Conservation (phyloP, 2,113 vertebrate species). For the Archocentrus centrarchus region DNA sequence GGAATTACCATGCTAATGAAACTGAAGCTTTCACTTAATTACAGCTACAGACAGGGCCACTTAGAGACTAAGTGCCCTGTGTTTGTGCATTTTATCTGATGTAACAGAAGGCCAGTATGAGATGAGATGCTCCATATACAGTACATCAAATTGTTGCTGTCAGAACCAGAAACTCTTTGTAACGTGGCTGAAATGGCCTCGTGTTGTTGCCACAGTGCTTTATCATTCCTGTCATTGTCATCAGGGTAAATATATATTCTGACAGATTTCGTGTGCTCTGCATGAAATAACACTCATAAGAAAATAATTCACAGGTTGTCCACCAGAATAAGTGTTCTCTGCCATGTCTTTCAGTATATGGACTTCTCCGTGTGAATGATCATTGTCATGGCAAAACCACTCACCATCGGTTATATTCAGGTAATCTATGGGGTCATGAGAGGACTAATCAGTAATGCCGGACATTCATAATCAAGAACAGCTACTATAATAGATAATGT, state of each 20-base stretch:
- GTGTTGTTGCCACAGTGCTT: slow-evolving; percentile 40
- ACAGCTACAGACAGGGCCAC: slow-evolving; percentile 18
- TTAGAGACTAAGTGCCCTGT: slow-evolving; percentile 11
- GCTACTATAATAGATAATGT: background rate
- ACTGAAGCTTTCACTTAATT: slow-evolving; percentile 23
- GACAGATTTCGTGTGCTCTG: slow-evolving; percentile 1
- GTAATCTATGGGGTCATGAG: background rate
- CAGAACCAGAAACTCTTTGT: slow-evolving; percentile 7
- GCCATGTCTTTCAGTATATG: background rate
- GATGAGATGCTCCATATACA: background rate
- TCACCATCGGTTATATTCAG: background rate
- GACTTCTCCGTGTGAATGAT: background rate
- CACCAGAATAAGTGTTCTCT: background rate
- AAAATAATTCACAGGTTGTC: background rate
- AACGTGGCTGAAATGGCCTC: slow-evolving; percentile 7
- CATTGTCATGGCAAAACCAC: background rate
- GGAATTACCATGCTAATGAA: background rate
- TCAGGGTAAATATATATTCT: slow-evolving; percentile 18
- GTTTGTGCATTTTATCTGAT: slow-evolving; percentile 9
- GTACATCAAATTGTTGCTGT: slow-evolving; percentile 24
- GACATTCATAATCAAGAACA: background rate
- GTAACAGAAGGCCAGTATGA: background rate
- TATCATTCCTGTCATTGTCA: slow-evolving; percentile 9
- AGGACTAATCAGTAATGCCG: background rate
- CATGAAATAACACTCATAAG: background rate